These are phyloP conservation scores for Neodiprion virginianus DNA, from an alignment of 1,140 invertebrate species.

Conservation along the genomic window DNA sequence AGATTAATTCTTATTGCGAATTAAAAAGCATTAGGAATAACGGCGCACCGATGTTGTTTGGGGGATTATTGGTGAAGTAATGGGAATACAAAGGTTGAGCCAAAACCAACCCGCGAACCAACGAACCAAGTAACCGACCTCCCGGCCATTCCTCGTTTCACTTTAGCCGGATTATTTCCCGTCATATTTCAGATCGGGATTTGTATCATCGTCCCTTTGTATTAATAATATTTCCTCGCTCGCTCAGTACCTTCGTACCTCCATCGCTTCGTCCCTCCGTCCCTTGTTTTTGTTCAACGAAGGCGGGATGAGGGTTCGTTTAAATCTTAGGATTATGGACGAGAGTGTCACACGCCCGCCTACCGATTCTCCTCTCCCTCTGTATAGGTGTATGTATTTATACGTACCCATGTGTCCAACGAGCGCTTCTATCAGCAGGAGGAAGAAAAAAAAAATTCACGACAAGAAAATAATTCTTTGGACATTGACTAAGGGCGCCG, in stretches of 20 bases:
- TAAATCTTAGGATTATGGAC: slow-evolving; percentile 52
- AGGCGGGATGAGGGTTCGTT: slow-evolving; percentile 38
- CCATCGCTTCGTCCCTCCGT: slow-evolving; percentile 4
- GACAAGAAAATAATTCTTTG: slow-evolving; percentile 5
- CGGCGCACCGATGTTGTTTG: not conserved
- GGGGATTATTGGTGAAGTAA: not conserved
- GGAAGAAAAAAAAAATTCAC: not conserved
- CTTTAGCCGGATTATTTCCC: slow-evolving; percentile 51
- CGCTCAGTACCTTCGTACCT: not conserved
- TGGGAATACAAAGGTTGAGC: not conserved
- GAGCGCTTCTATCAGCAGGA: not conserved
- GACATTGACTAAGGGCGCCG: not conserved
- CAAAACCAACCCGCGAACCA: not conserved
- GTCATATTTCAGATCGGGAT: slow-evolving; percentile 58
- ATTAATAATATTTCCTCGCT: slow-evolving; percentile 45
- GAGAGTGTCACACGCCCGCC: slow-evolving; percentile 34
- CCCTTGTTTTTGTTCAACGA: slow-evolving; percentile 42
- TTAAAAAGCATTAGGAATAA: not conserved
- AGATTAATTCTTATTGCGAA: not conserved
- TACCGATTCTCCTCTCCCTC: not conserved
- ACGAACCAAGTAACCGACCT: not conserved
- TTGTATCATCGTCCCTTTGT: slow-evolving; percentile 48
- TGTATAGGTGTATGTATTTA: not conserved
- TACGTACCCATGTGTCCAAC: not conserved
- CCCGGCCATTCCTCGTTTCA: slow-evolving; percentile 34